phyloP scores from a whole-genome alignment of 2,888 invertebrate species.

The Autographa pulchrina region DNA sequence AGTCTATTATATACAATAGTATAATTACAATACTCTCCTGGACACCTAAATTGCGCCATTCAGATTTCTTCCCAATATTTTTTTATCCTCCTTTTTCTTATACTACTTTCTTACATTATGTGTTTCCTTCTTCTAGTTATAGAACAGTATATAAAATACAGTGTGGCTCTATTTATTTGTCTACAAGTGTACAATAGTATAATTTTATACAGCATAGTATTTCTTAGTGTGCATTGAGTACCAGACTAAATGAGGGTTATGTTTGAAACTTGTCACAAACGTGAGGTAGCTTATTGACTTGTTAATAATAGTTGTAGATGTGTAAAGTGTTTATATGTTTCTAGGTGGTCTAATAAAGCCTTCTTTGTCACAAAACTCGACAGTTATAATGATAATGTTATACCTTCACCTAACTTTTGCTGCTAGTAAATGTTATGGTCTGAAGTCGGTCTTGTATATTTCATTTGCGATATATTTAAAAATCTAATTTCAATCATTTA shows the following conservation, averaged over 20 bases:
- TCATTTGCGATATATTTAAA: background rate
- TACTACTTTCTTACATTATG: background rate
- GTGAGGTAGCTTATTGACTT: constrained; percentile 50
- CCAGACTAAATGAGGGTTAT: constrained; percentile 27
- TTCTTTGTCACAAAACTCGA: constrained; percentile 48
- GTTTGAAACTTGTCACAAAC: constrained; percentile 57
- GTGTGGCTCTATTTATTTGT: background rate
- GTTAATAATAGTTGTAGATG: constrained; percentile 49
- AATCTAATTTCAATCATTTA: background rate
- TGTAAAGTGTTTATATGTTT: constrained; percentile 53
- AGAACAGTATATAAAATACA: background rate
- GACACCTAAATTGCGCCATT: background rate
- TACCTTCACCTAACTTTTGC: constrained; percentile 47
- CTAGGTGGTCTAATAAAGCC: constrained; percentile 38
- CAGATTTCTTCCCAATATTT: background rate
- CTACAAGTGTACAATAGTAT: constrained; percentile 25
- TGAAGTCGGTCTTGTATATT: background rate
- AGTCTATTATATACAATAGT: constrained; percentile 21
- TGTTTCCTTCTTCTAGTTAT: too few relatives aligned
- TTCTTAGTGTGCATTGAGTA: constrained; percentile 39
- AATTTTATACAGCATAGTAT: constrained; percentile 41
- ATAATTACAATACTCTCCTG: constrained; percentile 11
- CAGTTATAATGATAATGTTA: constrained; percentile 34
- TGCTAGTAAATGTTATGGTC: constrained; percentile 42
- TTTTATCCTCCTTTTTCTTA: background rate